Evolutionary conservation across 2,797 vertebrate genomes (phyloP).

Genomic region (Leptoclinus maculatus): DNA sequence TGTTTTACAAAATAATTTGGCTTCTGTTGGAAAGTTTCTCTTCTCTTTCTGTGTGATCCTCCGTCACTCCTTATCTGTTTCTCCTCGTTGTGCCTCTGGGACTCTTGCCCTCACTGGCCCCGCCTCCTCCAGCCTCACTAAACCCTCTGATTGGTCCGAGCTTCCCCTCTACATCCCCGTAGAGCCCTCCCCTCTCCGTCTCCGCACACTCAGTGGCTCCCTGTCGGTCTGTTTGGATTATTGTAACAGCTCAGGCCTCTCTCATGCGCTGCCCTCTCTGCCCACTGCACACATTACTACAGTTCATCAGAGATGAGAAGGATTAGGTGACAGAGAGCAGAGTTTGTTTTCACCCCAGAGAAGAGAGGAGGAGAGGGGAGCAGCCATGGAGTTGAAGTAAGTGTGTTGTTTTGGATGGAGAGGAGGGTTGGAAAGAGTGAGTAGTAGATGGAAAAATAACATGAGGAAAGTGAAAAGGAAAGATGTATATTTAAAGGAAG

Average conservation of each 20-base stretch:
- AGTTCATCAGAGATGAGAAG: constrained; percentile 55
- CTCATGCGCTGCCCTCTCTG: constrained; percentile 47
- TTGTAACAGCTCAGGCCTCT: constrained; percentile 67
- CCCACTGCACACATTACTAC: constrained; percentile 33
- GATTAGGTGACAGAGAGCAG: constrained; percentile 63
- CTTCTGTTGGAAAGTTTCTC: not conserved
- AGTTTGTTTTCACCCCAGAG: constrained; percentile 29
- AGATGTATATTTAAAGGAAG: not conserved
- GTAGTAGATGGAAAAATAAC: constrained; percentile 18
- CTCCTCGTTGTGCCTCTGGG: constrained; percentile 36
- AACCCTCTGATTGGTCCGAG: constrained; percentile 65
- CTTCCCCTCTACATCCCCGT: constrained; percentile 25
- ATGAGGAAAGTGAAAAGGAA: not conserved
- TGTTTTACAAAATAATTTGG: not conserved
- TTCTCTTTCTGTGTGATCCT: not conserved
- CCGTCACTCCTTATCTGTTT: constrained; percentile 50
- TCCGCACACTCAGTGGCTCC: constrained; percentile 35
- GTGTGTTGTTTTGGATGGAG: constrained; percentile 48
- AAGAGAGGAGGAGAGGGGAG: constrained; percentile 33
- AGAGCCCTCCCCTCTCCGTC: constrained; percentile 1
- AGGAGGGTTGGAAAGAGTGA: constrained; percentile 24
- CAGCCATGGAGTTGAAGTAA: constrained; percentile 79
- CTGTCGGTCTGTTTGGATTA: constrained; percentile 79
- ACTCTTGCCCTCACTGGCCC: constrained; percentile 35
- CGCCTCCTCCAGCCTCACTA: constrained; percentile 32